Base-by-base conservation (phyloP, 2,888 invertebrate species). In the Apodemia hepburni region DNA sequence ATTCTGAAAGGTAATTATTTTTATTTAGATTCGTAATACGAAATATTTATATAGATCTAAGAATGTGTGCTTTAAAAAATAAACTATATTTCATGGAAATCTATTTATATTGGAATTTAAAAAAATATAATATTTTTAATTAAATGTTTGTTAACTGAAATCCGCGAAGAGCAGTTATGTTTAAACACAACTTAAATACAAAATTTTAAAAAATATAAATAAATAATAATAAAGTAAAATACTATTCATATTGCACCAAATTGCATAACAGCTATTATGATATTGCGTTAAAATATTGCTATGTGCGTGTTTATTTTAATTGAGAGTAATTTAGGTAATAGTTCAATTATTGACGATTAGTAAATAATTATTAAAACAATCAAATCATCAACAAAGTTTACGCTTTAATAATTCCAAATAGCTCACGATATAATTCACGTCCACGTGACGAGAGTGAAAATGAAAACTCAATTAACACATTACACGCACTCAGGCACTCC, bases 371-470 rank as follows among this genome's bases (percentile, higher is more conserved):
- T 66, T 65, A 64, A 65, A 70, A 72, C 70, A 66, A 69, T 68
- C 70, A 69, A 65, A 57, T 57, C 54, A 57, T 57, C 54, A 29
- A 57, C 54, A 47, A 17, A 17, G 54, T 57, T 57, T 57, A 57
- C 54, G 54, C 54, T 57, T 57, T 57, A 57, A 57, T 57, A 57
- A 60, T 45, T 42, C 45, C 62, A 62, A 49, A 58, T 58, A 58
- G 58, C 62, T 62, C 62, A 62, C 58, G 62, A 45, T 22, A 58
- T 47, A 1, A 77, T 73, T 74, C 74, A 71, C 70, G 75, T 77
- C 77, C 82, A 80, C 80, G 84, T 84, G 84, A 85, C 76, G 82
- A 75, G 76, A 79, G 73, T 68, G 71, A 73, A 66, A 73, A 72
- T 73, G 69, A 73, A 74, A 76, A 73, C 68, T 76, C 73, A 80